phyloP scores from a whole-genome alignment of 2,888 invertebrate species.

The Yponomeuta evonymella region DNA sequence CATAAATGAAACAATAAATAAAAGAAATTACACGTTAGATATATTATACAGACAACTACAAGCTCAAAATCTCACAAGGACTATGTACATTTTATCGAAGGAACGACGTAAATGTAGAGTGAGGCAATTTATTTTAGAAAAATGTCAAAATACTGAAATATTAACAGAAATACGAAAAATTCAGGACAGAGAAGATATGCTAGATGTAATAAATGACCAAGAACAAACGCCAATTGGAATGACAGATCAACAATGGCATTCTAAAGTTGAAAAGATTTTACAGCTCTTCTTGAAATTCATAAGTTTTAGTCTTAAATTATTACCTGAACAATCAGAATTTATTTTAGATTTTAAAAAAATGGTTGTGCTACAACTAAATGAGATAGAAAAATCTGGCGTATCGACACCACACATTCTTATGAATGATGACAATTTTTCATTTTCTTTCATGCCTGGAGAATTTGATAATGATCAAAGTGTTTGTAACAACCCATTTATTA shows the following conservation, averaged over 20 bases:
- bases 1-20: constrained; percentile 39
- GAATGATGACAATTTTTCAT: constrained; percentile 32
- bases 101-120: constrained; percentile 65
- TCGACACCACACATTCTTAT: constrained; percentile 33
- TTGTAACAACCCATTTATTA: constrained; percentile 42
- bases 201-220: constrained; percentile 38
- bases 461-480: constrained; percentile 34
- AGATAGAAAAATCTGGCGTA: constrained; percentile 49
- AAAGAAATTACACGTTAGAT: constrained; percentile 54
- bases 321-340: constrained; percentile 65
- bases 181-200: constrained; percentile 39
- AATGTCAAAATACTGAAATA: constrained; percentile 43
- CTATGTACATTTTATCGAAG: constrained; percentile 61
- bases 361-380: constrained; percentile 60
- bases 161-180: constrained; percentile 44
- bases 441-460: constrained; percentile 13
- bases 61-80: constrained; percentile 50
- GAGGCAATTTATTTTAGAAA: constrained; percentile 51
- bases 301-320: constrained; percentile 54
- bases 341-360: constrained; percentile 61
- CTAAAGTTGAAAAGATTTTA: constrained; percentile 54
- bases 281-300: constrained; percentile 61
- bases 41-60: constrained; percentile 53
- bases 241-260: constrained; percentile 57
- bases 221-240: constrained; percentile 37